These are phyloP conservation scores for Ennomos erosarius DNA, from an alignment of 2,888 invertebrate genomes.

Conservation along the genomic window DNA sequence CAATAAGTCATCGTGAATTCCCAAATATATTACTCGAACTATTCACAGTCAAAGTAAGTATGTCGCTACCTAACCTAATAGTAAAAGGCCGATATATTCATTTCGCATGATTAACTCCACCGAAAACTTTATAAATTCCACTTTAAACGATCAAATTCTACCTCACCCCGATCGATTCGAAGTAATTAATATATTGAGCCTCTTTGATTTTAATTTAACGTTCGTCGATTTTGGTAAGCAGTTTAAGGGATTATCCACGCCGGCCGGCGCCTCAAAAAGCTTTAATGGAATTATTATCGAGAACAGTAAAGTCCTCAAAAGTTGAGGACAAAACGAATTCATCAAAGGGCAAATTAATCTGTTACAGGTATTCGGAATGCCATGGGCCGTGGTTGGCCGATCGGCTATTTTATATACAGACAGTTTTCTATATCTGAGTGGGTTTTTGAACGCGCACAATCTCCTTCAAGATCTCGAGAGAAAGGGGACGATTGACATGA, in stretches of 20 bases:
- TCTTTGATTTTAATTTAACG: conserved; percentile 43
- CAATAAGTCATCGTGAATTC: background rate
- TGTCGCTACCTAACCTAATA: no score
- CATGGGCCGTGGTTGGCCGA: conserved; percentile 86
- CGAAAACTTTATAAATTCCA: conserved; percentile 38
- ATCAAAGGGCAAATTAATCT: conserved; percentile 29
- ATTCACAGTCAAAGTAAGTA: conserved; percentile 8
- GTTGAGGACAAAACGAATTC: conserved; percentile 32
- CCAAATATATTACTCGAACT: background rate
- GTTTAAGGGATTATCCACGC: conserved; percentile 41
- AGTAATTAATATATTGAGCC: conserved; percentile 43
- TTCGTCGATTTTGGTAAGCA: conserved; percentile 37
- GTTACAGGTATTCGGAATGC: conserved; percentile 78
- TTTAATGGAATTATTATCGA: conserved; percentile 29
- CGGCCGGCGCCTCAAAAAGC: conserved; percentile 31
- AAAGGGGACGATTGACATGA: conserved; percentile 78
- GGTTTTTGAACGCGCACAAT: conserved; percentile 83
- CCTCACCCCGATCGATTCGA: conserved; percentile 37
- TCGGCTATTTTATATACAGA: conserved; percentile 87
- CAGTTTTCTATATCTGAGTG: conserved; percentile 86
- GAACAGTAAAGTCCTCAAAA: conserved; percentile 30
- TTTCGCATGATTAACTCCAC: conserved; percentile 35
- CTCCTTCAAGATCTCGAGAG: conserved; percentile 81
- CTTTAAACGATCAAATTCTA: conserved; percentile 33
- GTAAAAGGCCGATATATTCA: conserved; percentile 24